phyloP scores from a whole-genome alignment of 2,113 vertebrate genomes.

The Artemisiospiza belli region DNA sequence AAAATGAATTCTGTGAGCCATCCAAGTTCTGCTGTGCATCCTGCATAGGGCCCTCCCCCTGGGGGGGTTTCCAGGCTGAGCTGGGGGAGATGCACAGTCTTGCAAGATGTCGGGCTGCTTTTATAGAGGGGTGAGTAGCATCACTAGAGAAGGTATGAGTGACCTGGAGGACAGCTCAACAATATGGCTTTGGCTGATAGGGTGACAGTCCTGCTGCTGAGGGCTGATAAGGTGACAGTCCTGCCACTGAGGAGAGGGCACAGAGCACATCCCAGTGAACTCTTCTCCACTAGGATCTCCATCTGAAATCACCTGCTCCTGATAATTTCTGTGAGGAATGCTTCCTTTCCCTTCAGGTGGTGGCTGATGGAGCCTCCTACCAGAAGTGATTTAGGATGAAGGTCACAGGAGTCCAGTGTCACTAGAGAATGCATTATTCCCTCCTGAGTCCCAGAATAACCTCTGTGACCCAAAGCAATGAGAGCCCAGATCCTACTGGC shows the following conservation, averaged over 20 bases:
- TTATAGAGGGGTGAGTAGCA: not conserved
- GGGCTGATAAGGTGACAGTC: not conserved
- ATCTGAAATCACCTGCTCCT: not conserved
- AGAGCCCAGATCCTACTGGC: not conserved
- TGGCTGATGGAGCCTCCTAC: not conserved
- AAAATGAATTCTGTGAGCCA: not conserved
- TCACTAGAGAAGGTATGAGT: not conserved
- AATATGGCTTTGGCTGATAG: not conserved
- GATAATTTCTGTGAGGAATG: not conserved
- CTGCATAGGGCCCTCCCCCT: not conserved
- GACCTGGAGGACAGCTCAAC: not conserved
- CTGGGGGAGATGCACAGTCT: accelerated
- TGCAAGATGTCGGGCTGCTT: not conserved
- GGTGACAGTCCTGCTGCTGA: not conserved
- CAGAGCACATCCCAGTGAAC: not conserved
- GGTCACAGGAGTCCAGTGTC: not conserved
- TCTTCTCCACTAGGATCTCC: not conserved
- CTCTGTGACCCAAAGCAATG: not conserved
- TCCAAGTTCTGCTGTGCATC: not conserved
- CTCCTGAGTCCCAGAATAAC: not conserved
- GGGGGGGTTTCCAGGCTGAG: not conserved
- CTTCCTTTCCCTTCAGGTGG: not conserved
- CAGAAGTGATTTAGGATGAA: not conserved
- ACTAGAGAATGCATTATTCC: not conserved
- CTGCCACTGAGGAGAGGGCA: not conserved